Evolutionary conservation across 2,797 vertebrate species (phyloP), one percentile per base, ranked within the genome.

Genomic region (Cuculus canorus): DNA sequence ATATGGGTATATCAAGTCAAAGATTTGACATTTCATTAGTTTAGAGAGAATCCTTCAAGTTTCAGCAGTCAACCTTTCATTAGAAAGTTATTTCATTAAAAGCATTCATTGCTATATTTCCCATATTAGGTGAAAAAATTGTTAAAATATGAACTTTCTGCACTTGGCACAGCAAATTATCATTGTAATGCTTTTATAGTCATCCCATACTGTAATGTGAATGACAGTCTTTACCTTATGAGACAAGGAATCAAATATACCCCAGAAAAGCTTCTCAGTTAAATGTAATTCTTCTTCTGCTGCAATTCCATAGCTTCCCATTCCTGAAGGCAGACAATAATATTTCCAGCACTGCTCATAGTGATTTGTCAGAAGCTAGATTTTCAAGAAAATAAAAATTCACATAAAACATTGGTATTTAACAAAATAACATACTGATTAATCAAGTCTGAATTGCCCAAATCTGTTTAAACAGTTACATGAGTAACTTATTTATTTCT

Each of bases 231-330:
- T 96, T 98, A 99, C 99, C 98, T 99, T 99, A 97, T 99, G 99
- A 32, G 99, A 99, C n/a, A 99, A 98, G 24, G 99, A 99, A 94
- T 99, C 99, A 96, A 99, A 99, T 91, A 99, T 99, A 73, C 99
- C 99, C 99, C 99, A 99, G 98, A 99, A 99, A 96, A 99, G 99
- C 95, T 99, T 99, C 98, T 99, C 99, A 24, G 99, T 99, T 97
- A 99, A 98, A 81, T 99, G 99, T 7, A 99, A 97, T 88, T 99
- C 99, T 85, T 99, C 99, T 88, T 99, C 99, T 35, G 98, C 98
- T 7, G 99, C 99, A 65, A 99, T 98, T 72, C 99, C 99, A 17
- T 98, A 99, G 97, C 98, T 98, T 37, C 99, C 99, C 97, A 99
- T 99, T 17, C 98, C 98, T 18, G 98, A 99, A 11, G 99, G 99